These are phyloP conservation scores for Archegozetes longisetosus DNA, from an alignment of 1,140 invertebrate species.

Conservation along the genomic window DNA sequence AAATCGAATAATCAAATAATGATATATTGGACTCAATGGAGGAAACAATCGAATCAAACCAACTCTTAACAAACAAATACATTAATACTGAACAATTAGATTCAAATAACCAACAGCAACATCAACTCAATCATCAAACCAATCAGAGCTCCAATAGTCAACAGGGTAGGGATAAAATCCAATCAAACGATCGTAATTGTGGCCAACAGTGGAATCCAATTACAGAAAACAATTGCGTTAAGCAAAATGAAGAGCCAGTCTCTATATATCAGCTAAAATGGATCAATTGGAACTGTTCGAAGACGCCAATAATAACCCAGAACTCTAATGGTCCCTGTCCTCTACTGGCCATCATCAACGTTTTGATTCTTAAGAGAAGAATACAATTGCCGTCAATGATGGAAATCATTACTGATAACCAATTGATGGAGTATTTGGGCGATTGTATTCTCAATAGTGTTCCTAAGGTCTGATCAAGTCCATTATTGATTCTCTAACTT, in stretches of 20 bases:
- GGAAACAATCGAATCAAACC: not conserved
- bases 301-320: slow-evolving; percentile 37
- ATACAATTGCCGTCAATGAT: slow-evolving; percentile 32
- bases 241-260: not conserved
- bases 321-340: slow-evolving; percentile 47
- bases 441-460: slow-evolving; percentile 34
- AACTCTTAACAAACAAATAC: not conserved
- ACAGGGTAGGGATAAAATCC: too few relatives aligned
- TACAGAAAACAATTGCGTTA: not conserved
- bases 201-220: too few relatives aligned
- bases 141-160: too few relatives aligned
- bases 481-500: not conserved
- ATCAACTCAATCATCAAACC: not conserved
- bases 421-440: slow-evolving; percentile 38
- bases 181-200: too few relatives aligned
- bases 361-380: slow-evolving; percentile 34
- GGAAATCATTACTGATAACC: slow-evolving; percentile 35
- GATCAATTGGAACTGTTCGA: slow-evolving; percentile 14
- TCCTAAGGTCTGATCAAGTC: slow-evolving; percentile 26
- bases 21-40: not conserved
- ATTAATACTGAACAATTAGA: not conserved
- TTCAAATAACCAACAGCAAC: not conserved
- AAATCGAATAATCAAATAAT: too few relatives aligned
- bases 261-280: slow-evolving; percentile 18
- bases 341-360: slow-evolving; percentile 40